These are phyloP conservation scores for Eueides isabella DNA, from an alignment of 1,140 invertebrate species.

Conservation along the genomic window DNA sequence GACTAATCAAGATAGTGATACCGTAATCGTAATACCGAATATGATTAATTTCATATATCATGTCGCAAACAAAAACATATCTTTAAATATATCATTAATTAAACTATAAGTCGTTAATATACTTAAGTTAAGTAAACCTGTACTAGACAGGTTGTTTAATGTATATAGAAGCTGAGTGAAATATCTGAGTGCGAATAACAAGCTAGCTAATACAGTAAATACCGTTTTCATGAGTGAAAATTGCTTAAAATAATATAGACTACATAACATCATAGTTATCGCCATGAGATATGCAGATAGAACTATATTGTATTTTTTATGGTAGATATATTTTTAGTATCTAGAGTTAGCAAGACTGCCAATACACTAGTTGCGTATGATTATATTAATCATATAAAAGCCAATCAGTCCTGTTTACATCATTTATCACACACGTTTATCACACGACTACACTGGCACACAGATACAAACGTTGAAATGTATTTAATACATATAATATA, in stretches of 20 bases:
- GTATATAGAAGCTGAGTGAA: too few relatives aligned
- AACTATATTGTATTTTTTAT: not conserved
- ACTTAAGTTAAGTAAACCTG: not conserved
- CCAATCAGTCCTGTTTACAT: conserved; percentile 29
- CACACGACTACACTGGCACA: conserved; percentile 33
- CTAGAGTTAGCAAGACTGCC: not conserved
- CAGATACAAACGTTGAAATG: conserved; percentile 8
- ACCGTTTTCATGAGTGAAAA: conserved; percentile 20
- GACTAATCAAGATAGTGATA: too few relatives aligned
- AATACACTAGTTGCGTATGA: not conserved
- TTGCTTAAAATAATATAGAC: conserved; percentile 31
- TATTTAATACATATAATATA: conserved; percentile 29
- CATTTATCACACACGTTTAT: conserved; percentile 31
- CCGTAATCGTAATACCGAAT: too few relatives aligned
- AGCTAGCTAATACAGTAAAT: conserved; percentile 21
- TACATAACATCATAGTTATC: conserved; percentile 36
- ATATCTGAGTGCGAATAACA: conserved; percentile 9
- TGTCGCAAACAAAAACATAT: not conserved
- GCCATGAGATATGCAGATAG: conserved; percentile 13
- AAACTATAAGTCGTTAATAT: not conserved
- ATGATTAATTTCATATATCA: too few relatives aligned
- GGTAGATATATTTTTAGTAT: too few relatives aligned
- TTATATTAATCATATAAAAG: conserved; percentile 23
- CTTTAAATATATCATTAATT: not conserved
- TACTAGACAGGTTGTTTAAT: conserved; percentile 1